A percentile compares a stretch with the other conserved stretches of the same genome.
These are phyloP conservation scores for Picus viridis DNA, from an alignment of 2,797 vertebrate genomes.

Conservation along the genomic window DNA sequence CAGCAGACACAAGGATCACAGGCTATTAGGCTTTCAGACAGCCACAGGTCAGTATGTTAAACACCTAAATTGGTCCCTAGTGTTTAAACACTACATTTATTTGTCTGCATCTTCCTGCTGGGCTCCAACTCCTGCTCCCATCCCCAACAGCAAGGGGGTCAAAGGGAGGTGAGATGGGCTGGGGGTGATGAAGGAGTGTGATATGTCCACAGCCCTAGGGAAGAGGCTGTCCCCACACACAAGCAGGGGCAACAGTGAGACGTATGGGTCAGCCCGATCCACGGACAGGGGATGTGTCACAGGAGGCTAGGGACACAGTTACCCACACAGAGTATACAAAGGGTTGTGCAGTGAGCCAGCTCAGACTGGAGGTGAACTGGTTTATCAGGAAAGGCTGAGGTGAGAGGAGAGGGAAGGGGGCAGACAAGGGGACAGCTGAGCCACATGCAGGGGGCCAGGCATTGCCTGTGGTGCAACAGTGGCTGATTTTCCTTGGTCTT, in stretches of 20 bases:
- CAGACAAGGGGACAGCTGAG: background rate
- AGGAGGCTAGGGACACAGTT: background rate
- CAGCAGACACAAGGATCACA: background rate
- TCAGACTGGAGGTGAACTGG: background rate
- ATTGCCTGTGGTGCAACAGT: too few relatives aligned
- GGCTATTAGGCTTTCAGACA: background rate
- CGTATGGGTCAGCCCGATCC: background rate
- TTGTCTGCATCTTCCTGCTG: background rate
- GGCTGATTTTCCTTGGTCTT: background rate
- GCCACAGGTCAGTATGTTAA: background rate
- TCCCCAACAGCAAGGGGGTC: background rate
- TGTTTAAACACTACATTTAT: background rate
- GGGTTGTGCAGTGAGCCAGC: background rate
- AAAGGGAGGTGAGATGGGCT: too few relatives aligned
- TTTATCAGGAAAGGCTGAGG: background rate
- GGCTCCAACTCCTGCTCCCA: background rate
- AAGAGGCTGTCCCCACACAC: background rate
- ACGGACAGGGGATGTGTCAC: background rate
- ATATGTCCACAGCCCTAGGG: background rate
- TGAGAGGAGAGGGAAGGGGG: background rate
- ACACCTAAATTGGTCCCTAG: background rate
- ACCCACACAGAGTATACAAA: background rate
- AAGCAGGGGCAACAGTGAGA: too few relatives aligned
- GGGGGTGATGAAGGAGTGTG: background rate
- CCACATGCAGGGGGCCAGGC: too few relatives aligned